These are phyloP conservation scores for Morinoia aosen DNA, from an alignment of 2,888 invertebrate species.

Conservation along the genomic window DNA sequence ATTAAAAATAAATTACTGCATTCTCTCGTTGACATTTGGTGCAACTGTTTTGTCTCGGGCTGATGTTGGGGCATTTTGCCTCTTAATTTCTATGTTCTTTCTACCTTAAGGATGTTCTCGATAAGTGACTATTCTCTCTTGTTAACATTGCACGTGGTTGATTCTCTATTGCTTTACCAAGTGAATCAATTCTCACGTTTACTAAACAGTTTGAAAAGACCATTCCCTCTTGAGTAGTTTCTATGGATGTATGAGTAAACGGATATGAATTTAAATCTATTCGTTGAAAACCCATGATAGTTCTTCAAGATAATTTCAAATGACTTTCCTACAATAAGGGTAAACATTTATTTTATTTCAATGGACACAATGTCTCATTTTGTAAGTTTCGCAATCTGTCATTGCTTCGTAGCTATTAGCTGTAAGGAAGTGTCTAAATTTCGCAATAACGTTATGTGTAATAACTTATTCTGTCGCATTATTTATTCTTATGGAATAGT, in stretches of 20 bases:
- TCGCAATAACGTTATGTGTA: background rate
- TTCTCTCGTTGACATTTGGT: background rate
- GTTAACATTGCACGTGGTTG: background rate
- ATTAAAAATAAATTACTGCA: background rate
- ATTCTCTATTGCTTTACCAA: background rate
- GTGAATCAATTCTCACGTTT: background rate
- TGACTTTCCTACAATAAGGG: background rate
- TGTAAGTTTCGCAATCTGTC: background rate
- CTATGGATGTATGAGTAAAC: background rate
- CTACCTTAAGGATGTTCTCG: background rate
- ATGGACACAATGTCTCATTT: background rate
- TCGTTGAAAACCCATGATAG: too few species aligned
- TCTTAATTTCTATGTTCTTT: background rate
- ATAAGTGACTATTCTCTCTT: background rate
- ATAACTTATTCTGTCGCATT: slow-evolving; percentile 33
- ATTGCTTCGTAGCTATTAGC: background rate
- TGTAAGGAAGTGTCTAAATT: background rate
- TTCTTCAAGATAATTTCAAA: background rate
- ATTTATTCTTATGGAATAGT: slow-evolving; percentile 22
- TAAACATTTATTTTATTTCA: background rate
- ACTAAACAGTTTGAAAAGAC: background rate
- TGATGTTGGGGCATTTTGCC: background rate
- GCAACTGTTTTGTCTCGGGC: background rate
- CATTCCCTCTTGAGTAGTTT: background rate
- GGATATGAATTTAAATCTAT: background rate